Conservation (phyloP, 2,113 vertebrate species). For the Sciurus niger region DNA sequence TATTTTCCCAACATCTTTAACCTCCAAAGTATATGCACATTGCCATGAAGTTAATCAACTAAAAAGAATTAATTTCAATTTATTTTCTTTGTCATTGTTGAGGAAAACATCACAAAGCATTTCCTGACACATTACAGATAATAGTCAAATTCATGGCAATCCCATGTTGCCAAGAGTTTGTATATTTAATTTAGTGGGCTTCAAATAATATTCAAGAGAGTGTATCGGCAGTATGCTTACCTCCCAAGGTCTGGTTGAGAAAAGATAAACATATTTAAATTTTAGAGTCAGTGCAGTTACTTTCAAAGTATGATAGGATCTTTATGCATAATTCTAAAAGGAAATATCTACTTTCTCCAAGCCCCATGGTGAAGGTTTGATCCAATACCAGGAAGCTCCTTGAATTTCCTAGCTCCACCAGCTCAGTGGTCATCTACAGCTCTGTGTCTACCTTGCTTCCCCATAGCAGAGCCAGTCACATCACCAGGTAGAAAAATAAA, state of each 20-base stretch:
- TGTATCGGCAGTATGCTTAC: neutral
- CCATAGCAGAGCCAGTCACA: neutral
- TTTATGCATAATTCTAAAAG: neutral
- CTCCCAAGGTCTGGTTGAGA: neutral
- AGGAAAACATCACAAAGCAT: conserved; percentile 62
- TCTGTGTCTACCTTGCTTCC: neutral
- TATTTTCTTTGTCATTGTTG: conserved; percentile 62
- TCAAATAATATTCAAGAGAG: conserved; percentile 37
- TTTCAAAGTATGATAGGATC: neutral
- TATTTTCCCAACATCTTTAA: conserved; percentile 59
- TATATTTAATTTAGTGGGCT: conserved; percentile 56
- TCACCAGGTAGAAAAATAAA: neutral
- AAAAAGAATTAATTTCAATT: conserved; percentile 80
- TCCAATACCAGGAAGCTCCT: neutral
- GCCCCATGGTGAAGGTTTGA: neutral
- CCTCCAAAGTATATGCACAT: conserved; percentile 62
- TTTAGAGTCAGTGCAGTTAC: neutral
- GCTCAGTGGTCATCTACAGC: neutral
- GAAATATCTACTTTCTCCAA: conserved; percentile 42
- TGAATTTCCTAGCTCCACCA: neutral
- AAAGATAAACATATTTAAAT: conserved; percentile 50
- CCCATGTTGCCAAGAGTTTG: neutral
- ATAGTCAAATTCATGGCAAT: conserved; percentile 48
- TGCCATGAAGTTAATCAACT: conserved; percentile 74
- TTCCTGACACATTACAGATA: conserved; percentile 62